Evolutionary conservation across 2,888 invertebrate genomes (phyloP), one percentile per base, ranked within the genome.

Genomic region (Fragum whitleyi): DNA sequence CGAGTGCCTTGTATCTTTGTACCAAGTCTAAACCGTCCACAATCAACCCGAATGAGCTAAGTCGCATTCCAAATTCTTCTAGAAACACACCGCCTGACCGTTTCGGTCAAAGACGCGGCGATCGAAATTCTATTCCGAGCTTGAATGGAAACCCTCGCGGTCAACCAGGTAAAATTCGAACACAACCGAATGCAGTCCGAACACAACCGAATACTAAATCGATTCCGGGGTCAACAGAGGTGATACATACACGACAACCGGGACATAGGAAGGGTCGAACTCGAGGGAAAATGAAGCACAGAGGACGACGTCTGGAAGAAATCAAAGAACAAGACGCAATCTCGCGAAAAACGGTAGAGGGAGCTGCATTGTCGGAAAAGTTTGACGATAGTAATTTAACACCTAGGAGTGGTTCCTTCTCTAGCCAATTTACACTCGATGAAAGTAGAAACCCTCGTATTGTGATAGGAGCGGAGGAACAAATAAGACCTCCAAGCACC

Each of bases 1-100:
- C 90, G 28, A 90, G 90, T 77, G 76, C 84, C 19, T 77, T 90
- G 55, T 92, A 89, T 79, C 86, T 90, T 69, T 79, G 90, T 85
- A 72, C 59, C 67, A 80, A 83, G 59, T 74, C 80, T 16, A 80
- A 80, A 28, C 61, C 78, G 23, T 29, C 79, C 16, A 26, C 73
- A 6, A 79, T 87, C 7, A 77, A 78, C 59, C 87, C 86, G 1
- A 74, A 84, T 57, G 79, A 85, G n/a, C 59, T 88, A 3, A 65
- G 77, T 36, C 74, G 77, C 26, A 79, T 87, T 65, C 81, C 86
- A 5, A 74, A 53, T 59, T 57, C 79, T 29, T 77, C 81, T 26
- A 74, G 86, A 6, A 79, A 81, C n/a, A 42, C 29, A 11, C 85
- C 87, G 11, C 83, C 84, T 36, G 86, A 85, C 47, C 65, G 70